Evolutionary conservation across 1,140 invertebrate species (phyloP), one percentile per base, ranked within the genome.

Genomic region (Rhopalosiphum maidis): DNA sequence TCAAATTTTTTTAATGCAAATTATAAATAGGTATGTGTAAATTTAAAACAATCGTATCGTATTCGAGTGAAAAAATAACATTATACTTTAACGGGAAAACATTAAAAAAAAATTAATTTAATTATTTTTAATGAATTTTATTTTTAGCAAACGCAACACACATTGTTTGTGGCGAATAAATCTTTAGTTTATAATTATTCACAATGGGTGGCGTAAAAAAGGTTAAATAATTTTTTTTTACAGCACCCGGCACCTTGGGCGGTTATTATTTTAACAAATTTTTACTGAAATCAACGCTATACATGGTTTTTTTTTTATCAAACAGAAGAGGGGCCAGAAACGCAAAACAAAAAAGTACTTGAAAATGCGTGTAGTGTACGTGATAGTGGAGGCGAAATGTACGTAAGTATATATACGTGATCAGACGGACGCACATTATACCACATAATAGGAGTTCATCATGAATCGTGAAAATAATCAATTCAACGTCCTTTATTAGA

Each of bases 111-210:
- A 90, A 90, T 77, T n/a, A n/a, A 77, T n/a, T 77, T 21, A 90
- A 68, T 43, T 30, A 68, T 90, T 60, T 89, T 89, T 89, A 89
- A 89, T 55, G 48, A 54, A 25, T 68, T 68, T 90, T 88, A 35
- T 54, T 51, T 60, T 41, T 48, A 68, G 30, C 23, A 41, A 90
- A 90, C 37, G 15, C 37, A 30, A 90, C 37, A 43, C 54, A 55
- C 43, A 9, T 89, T 89, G 11, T 37, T 55, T 25, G 37, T 68
- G 25, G 30, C 41, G 25, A 55, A 30, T 30, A 90, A 30, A 43
- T 43, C 37, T 90, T 90, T 68, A 43, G 37, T 43, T 90, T 68
- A 90, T 90, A 90, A 90, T 68, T 90, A 68, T 90, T 90, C 55
- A 43, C 89, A 90, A 43, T 68, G 37, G 37, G 89, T 25, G 54